Conservation (phyloP, 2,888 invertebrate genomes). For the Drosophila mercatorum region DNA sequence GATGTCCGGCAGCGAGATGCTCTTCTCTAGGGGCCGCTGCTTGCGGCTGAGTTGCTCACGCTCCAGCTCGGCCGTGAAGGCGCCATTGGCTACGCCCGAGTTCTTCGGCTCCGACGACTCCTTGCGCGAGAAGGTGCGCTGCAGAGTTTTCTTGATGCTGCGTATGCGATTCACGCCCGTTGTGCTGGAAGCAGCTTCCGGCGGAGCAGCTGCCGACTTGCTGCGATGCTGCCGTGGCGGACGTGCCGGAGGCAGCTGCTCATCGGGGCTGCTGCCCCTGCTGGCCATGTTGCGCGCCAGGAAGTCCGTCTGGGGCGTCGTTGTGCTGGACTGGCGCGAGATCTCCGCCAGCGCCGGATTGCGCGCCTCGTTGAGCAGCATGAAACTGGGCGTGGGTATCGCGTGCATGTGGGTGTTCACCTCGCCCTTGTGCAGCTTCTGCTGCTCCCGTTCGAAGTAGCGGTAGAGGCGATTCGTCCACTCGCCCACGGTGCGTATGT, state of each 20-base stretch:
- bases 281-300: conserved; percentile 79
- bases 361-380: conserved; percentile 67
- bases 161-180: conserved; percentile 77
- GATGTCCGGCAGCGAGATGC: conserved; percentile 93
- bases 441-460: conserved; percentile 93
- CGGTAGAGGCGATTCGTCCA: conserved; percentile 96
- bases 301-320: conserved; percentile 83
- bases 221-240: conserved; percentile 80
- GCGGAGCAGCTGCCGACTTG: conserved; percentile 57
- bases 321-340: conserved; percentile 31
- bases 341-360: conserved; percentile 40
- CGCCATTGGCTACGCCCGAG: conserved; percentile 72
- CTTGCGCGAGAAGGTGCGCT: conserved; percentile 86
- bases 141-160: conserved; percentile 85
- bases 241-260: conserved; percentile 66
- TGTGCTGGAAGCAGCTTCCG: conserved; percentile 30
- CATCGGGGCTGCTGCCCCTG: conserved; percentile 27
- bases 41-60: conserved; percentile 87
- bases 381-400: conserved; percentile 74
- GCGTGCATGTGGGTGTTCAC: conserved; percentile 82
- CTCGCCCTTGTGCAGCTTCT: conserved; percentile 89
- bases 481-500: conserved; percentile 96
- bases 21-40: conserved; percentile 90
- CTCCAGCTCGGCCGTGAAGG: conserved; percentile 70
- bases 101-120: conserved; percentile 76